Base-by-base conservation (phyloP, 2,113 vertebrate genomes). In the Daubentonia madagascariensis region DNA sequence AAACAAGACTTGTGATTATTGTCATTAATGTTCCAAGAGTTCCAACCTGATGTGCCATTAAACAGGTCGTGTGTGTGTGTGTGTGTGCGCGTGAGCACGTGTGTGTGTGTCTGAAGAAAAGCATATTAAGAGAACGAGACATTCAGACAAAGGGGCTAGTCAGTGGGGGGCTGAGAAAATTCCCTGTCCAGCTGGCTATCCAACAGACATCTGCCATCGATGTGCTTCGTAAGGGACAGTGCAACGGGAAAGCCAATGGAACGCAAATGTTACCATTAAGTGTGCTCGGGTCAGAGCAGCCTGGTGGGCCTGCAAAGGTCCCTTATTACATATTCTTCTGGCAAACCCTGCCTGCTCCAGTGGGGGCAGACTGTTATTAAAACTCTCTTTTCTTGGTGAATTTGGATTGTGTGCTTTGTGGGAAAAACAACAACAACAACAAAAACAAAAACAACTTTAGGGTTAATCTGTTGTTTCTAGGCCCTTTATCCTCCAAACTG, bases 1-100 rank as follows among this genome's bases (percentile, higher is more conserved):
- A 92, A 96, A 89, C 30, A 87, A 96, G 93, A 89, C 95, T 95
- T 89, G 63, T 84, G 86, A 96, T 96, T 92, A 98, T 70, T 94
- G 87, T 76, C 52, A 92, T 90, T 97, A 94, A 92, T 63, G 93
- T 91, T 92, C 28, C 52, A 93, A 97, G 88, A n/a, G 54, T 85
- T 95, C 91, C 81, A 97, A 90, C 45, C 73, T 67, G 78, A 97
- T 89, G 76, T 75, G 88, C 59, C 63, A 85, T 80, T 76, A 97
- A 97, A 97, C 7, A 73, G 65, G 61, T 70, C 83, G 83, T 61
- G 43, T 50, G 30, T 43, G 40, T 50, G 80, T 50, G 73, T 54
- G 40, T 13, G 75, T 28, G 80, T 40, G 45, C 20, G 52, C 20
- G 54, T 28, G 80, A 35, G 45, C 20, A 18, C 20, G 54, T 32